These are phyloP conservation scores for Oncorhynchus nerka DNA, from an alignment of 2,113 vertebrate species.

Conservation along the genomic window DNA sequence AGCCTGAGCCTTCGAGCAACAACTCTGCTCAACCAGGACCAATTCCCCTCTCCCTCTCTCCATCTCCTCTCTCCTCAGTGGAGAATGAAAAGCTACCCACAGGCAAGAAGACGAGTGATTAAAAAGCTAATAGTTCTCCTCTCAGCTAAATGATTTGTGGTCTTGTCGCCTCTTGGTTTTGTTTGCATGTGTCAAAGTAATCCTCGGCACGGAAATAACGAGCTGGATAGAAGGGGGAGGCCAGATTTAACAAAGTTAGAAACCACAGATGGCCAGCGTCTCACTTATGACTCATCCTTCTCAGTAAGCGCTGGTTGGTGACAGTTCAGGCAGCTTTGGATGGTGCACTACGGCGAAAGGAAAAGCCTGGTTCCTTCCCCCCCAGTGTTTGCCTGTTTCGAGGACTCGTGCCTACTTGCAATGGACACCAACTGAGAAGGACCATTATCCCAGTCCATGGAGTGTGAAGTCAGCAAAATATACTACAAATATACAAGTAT, in stretches of 20 bases:
- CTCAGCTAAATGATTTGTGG: neutral
- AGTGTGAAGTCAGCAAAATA: conserved; percentile 14
- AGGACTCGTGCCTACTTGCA: neutral
- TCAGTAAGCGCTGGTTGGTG: conserved; percentile 7
- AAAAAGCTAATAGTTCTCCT: neutral
- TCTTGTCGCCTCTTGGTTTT: neutral
- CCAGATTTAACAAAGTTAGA: neutral
- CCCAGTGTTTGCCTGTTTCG: neutral
- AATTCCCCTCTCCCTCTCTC: conserved; percentile 13
- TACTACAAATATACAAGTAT: neutral
- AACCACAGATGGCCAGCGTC: neutral
- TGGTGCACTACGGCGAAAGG: neutral
- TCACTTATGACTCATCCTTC: neutral
- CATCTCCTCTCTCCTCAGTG: neutral
- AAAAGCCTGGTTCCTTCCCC: neutral
- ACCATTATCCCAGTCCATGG: neutral
- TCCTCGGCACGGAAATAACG: neutral
- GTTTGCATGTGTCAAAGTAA: neutral
- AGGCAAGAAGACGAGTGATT: neutral
- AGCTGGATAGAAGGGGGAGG: neutral
- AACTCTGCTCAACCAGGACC: conserved; percentile 16
- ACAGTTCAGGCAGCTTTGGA: neutral
- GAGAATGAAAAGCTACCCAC: neutral
- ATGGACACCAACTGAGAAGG: neutral
- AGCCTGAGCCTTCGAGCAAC: conserved; percentile 13